Conservation (phyloP, 2,888 invertebrate genomes). For the Melieria omissa region DNA sequence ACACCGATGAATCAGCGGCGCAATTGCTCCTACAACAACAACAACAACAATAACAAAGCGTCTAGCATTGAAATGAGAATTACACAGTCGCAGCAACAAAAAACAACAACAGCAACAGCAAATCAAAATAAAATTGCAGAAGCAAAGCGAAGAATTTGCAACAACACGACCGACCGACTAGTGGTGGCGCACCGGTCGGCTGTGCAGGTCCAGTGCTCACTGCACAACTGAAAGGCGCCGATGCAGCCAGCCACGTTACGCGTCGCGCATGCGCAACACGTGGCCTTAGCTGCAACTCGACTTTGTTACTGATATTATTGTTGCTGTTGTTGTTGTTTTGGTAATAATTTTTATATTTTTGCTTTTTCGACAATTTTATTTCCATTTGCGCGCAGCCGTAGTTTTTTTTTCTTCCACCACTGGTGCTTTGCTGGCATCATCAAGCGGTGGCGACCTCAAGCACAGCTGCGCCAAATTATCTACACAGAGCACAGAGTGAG, state of each 20-base stretch:
- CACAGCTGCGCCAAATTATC: no score
- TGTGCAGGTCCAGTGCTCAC: no score
- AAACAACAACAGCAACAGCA: constrained; percentile 40
- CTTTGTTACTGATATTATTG: constrained; percentile 24
- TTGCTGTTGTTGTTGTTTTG: constrained; percentile 9
- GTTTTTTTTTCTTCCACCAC: constrained; percentile 10
- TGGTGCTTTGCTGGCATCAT: neutral
- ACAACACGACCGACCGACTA: neutral
- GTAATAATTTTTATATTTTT: no score
- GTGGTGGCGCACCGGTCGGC: no score
- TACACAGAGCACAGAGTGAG: no score
- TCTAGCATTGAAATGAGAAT: neutral
- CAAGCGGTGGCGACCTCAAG: constrained; percentile 9
- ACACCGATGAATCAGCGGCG: neutral
- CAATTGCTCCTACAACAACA: neutral
- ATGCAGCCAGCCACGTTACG: no score
- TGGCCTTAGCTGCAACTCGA: constrained; percentile 48
- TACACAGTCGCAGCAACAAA: neutral
- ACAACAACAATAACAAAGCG: neutral
- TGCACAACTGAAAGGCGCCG: no score
- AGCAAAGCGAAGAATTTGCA: neutral
- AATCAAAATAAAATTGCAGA: constrained; percentile 27
- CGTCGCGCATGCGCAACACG: constrained; percentile 62
- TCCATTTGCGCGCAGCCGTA: no score
- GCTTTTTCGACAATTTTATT: no score